Conservation (phyloP, 2,888 invertebrate genomes). For the Parnassius smintheus region DNA sequence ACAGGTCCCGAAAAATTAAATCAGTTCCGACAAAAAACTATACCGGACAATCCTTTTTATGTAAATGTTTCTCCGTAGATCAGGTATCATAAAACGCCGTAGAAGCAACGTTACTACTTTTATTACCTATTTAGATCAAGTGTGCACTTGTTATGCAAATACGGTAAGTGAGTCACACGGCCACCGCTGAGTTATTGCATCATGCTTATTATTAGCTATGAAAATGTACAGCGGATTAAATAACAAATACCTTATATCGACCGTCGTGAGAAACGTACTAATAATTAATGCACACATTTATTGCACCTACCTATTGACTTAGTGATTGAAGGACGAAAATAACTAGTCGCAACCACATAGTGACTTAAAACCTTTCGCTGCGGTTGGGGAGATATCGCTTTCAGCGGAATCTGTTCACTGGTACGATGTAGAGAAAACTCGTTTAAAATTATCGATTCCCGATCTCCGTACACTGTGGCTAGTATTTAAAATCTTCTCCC, state of each 20-base stretch:
- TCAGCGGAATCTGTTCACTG: no score
- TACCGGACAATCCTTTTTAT: background rate
- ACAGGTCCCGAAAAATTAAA: background rate
- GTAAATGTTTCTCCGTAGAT: constrained; percentile 7
- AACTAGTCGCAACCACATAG: no score
- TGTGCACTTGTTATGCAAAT: constrained; percentile 17
- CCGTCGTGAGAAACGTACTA: background rate
- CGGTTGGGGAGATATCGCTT: no score
- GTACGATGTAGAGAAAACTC: no score
- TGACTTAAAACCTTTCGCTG: no score
- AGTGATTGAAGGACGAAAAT: no score
- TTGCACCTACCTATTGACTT: no score
- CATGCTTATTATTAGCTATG: constrained; percentile 18
- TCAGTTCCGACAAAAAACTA: background rate
- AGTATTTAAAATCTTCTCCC: no score
- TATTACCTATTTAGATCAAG: constrained; percentile 10
- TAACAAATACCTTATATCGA: constrained; percentile 15
- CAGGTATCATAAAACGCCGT: background rate
- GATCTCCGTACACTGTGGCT: no score
- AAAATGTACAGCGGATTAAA: constrained; percentile 11
- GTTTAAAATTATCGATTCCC: no score
- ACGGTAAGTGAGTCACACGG: constrained; percentile 14
- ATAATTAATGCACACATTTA: background rate
- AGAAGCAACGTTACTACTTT: constrained; percentile 2
- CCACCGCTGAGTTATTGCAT: constrained; percentile 14